These are phyloP conservation scores for Crocidura indochinensis DNA, from an alignment of 2,797 vertebrate genomes.

Conservation along the genomic window DNA sequence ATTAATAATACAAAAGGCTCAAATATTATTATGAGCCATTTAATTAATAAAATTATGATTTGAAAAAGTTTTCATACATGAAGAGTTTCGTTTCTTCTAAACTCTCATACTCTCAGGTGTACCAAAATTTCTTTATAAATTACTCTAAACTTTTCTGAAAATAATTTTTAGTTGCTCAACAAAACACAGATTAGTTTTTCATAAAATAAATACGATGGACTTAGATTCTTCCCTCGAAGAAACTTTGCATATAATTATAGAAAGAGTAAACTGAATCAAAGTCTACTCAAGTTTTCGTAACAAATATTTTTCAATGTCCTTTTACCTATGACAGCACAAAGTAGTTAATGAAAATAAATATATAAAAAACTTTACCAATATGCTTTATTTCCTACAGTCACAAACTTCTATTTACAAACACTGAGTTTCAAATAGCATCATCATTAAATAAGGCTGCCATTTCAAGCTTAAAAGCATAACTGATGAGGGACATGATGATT, in stretches of 20 bases:
- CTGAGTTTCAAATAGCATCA: slow-evolving; percentile 77
- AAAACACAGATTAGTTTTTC: slow-evolving; percentile 16
- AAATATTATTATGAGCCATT: slow-evolving; percentile 7
- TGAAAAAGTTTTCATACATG: slow-evolving; percentile 45
- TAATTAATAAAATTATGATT: slow-evolving; percentile 2
- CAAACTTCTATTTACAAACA: slow-evolving; percentile 79
- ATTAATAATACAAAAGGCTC: neutral
- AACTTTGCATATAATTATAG: slow-evolving; percentile 43
- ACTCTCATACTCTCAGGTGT: neutral
- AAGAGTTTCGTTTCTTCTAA: neutral
- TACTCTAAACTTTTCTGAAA: slow-evolving; percentile 22
- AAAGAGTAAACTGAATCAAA: slow-evolving; percentile 32
- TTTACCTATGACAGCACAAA: slow-evolving; percentile 56
- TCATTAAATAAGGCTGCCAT: slow-evolving; percentile 81
- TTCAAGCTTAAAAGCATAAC: slow-evolving; percentile 81
- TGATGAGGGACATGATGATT: slow-evolving; percentile 80
- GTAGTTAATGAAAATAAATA: slow-evolving; percentile 64
- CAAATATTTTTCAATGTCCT: slow-evolving; percentile 41
- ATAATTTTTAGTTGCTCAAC: slow-evolving; percentile 40
- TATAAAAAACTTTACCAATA: slow-evolving; percentile 47
- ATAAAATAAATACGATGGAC: neutral
- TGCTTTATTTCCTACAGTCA: slow-evolving; percentile 63
- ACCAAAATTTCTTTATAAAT: slow-evolving; percentile 31
- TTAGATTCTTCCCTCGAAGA: slow-evolving; percentile 44
- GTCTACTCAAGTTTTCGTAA: slow-evolving; percentile 54